Base-by-base conservation (phyloP, 2,888 invertebrate species). In the Tribolium freemani region DNA sequence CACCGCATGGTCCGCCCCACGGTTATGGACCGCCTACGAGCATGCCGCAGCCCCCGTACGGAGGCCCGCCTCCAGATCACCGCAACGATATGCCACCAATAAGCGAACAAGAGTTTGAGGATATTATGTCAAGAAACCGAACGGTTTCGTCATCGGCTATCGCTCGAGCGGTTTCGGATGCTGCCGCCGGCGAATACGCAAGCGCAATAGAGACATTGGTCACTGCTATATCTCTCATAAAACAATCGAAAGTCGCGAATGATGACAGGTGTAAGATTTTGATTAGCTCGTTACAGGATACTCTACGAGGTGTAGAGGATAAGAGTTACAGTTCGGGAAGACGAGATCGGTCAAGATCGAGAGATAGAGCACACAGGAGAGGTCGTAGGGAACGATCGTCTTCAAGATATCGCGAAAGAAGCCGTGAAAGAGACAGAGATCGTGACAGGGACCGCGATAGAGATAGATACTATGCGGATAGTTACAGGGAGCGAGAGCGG, bases 261-360 rank as follows among this genome's bases (percentile, higher is more conserved):
- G 99, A 99, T 87, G 99, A 99, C 85, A 91, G 99, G 48, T 99
- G 99, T 89, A 98, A 98, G 88, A 98, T 99, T 80, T 88, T 99
- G 68, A 97, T 99, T 78, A 97, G 96, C 80, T 97, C 98, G 0
- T 90, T 99, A 1, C 84, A 84, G 71, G 99, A 99, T 85, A 99
- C 99, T 0, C 88, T 99, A 46, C 94, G 97, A 86, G 98, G 98
- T 57, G 97, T 99, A 9, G 99, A 99, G 88, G 95, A 96, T 44
- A 99, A 99, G 88, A 97, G 97, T 79, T 98, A 98, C 85, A 96
- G 96, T 78, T 91, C 91, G 48, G 87, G 89, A 48, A 88, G 93
- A 54, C 88, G 93, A 80, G 93, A 93, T 86, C 85, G 91, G 64
- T 86, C 85, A 0, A 78, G 87, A 61, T 87, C 86, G 1, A 80